Percentiles rank a stretch among this genome's conserved stretches.
Conservation (phyloP, 1,140 invertebrate genomes). For the Glossosoma conforme region DNA sequence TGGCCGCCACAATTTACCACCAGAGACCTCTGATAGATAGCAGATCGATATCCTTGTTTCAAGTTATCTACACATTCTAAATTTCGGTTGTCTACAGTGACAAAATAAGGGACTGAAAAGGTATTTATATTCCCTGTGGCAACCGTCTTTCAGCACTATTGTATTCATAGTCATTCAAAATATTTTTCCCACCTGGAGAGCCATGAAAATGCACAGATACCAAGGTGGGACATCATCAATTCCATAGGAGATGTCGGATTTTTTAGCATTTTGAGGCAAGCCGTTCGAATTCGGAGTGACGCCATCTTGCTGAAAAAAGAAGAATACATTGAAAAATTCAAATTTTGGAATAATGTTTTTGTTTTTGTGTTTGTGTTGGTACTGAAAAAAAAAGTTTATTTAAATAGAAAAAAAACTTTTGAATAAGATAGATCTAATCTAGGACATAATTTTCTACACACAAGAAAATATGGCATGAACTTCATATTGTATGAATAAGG, state of each 20-base stretch:
- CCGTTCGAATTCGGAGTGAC: background rate
- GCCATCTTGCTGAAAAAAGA: background rate
- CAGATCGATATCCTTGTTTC: no score
- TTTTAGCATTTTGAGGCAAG: background rate
- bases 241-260: conserved; percentile 60
- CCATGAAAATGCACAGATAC: conserved; percentile 78
- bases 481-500: no score
- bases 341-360: background rate
- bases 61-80: no score
- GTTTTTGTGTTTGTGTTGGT: background rate
- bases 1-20: no score
- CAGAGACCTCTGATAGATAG: no score
- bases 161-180: background rate
- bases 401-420: background rate
- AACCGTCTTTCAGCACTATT: no score
- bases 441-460: no score
- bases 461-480: no score
- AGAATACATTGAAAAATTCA: background rate
- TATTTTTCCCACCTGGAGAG: conserved; percentile 62
- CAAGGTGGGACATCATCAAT: conserved; percentile 80
- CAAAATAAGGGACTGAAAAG: no score
- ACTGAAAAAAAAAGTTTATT: background rate
- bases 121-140: no score
- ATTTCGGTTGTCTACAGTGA: no score
- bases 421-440: no score